phyloP scores from a whole-genome alignment of 2,797 vertebrate genomes.

The Pseudomugil gertrudae region DNA sequence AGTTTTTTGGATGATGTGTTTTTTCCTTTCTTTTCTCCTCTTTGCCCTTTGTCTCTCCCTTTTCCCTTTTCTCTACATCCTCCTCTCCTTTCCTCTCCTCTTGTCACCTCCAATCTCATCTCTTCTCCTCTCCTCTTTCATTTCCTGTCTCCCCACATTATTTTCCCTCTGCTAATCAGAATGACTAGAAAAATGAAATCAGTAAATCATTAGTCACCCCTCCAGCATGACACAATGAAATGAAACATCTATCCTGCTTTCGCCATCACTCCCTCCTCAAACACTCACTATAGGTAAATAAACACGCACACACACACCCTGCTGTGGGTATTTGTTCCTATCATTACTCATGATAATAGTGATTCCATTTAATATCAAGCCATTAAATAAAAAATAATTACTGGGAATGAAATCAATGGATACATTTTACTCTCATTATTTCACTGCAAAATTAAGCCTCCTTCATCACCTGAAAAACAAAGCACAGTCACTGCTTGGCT shows the following conservation, averaged over 20 bases:
- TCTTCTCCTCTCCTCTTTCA: conserved; percentile 47
- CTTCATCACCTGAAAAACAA: conserved; percentile 43
- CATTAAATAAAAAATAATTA: conserved; percentile 78
- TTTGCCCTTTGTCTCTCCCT: background rate
- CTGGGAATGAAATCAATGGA: conserved; percentile 74
- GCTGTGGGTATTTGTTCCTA: conserved; percentile 57
- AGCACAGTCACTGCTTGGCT: conserved; percentile 20
- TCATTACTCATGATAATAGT: conserved; percentile 73
- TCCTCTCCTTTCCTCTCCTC: conserved; percentile 18
- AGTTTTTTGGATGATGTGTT: background rate
- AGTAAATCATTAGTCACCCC: conserved; percentile 75
- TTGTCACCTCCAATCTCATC: conserved; percentile 14
- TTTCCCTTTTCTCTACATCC: background rate
- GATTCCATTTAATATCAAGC: conserved; percentile 78
- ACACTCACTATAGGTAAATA: conserved; percentile 19
- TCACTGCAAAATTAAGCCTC: conserved; percentile 50
- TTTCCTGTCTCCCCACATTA: conserved; percentile 66
- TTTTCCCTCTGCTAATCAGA: conserved; percentile 72
- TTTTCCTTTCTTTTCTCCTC: conserved; percentile 8
- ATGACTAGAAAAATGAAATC: conserved; percentile 78
- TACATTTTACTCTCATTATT: conserved; percentile 69
- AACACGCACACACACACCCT: conserved; percentile 36
- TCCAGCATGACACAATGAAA: conserved; percentile 68
- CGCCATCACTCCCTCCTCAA: conserved; percentile 13
- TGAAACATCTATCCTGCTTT: conserved; percentile 57